phyloP scores from a whole-genome alignment of 2,888 invertebrate genomes.

The Ennomos erosarius region DNA sequence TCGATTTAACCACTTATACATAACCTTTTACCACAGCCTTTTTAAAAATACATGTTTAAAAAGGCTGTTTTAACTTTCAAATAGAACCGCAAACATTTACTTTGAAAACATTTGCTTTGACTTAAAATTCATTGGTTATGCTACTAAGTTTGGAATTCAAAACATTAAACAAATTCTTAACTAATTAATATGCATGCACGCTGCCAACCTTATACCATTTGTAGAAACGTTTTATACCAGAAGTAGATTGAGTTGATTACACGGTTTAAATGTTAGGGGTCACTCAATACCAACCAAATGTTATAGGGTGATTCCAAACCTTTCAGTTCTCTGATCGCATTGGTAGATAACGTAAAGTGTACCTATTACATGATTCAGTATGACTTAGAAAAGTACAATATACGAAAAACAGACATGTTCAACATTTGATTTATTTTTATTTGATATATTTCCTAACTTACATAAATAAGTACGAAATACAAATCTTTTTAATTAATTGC shows the following conservation, averaged over 20 bases:
- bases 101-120: conserved; percentile 2
- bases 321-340: too few species aligned
- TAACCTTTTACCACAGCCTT: too few species aligned
- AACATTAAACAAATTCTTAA: conserved; percentile 6
- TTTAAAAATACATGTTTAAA: too few species aligned
- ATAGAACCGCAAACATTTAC: neutral
- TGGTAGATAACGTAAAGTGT: too few species aligned
- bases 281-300: conserved; percentile 7
- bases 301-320: neutral
- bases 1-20: too few species aligned
- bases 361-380: too few species aligned
- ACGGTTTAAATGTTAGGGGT: conserved; percentile 16
- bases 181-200: conserved; percentile 6
- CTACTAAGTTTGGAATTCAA: conserved; percentile 8
- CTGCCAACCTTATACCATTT: conserved; percentile 3
- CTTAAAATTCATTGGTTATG: neutral
- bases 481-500: too few species aligned
- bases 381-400: too few species aligned
- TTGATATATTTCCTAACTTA: too few species aligned
- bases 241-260: conserved; percentile 9
- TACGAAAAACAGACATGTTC: too few species aligned
- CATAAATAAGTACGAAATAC: too few species aligned
- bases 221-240: conserved; percentile 5
- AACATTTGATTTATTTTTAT: too few species aligned
- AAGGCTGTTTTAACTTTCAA: neutral